phyloP scores from a whole-genome alignment of 2,888 invertebrate genomes.

The Spodoptera exigua region DNA sequence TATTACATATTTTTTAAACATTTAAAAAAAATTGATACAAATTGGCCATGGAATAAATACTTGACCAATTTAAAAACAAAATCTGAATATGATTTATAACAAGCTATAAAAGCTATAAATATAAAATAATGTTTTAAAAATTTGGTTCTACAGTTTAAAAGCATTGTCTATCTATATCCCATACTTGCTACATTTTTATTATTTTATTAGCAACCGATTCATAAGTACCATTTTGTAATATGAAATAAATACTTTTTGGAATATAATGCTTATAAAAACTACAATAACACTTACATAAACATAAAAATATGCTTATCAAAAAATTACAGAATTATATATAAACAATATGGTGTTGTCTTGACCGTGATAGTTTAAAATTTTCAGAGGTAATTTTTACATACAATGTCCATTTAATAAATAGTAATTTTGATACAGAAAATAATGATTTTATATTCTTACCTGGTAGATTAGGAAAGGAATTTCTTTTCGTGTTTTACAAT shows the following conservation, averaged over 20 bases:
- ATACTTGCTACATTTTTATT: slow-evolving; percentile 1
- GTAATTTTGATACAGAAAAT: neutral
- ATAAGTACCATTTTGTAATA: slow-evolving; percentile 26
- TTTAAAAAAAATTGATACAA: too few relatives aligned
- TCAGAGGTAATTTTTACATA: neutral
- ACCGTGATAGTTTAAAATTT: slow-evolving; percentile 1
- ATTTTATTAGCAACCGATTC: slow-evolving; percentile 30
- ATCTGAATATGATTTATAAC: too few relatives aligned
- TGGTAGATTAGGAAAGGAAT: neutral
- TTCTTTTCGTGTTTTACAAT: neutral
- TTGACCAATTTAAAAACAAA: too few relatives aligned
- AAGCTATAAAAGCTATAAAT: too few relatives aligned
- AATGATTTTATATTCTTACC: neutral
- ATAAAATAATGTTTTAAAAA: too few relatives aligned
- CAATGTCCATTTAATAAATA: neutral
- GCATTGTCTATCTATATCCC: slow-evolving; percentile 24
- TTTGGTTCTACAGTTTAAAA: too few relatives aligned
- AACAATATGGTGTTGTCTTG: slow-evolving; percentile 22
- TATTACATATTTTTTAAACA: too few relatives aligned
- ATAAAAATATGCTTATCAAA: slow-evolving; percentile 34
- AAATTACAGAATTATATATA: slow-evolving; percentile 19
- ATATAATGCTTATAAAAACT: slow-evolving; percentile 26
- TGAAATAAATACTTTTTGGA: slow-evolving; percentile 21
- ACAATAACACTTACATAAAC: slow-evolving; percentile 44
- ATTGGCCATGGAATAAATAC: too few relatives aligned